Evolutionary conservation across 2,797 vertebrate species (phyloP), one percentile per base, ranked within the genome.

Genomic region (Austrolebias charrua): DNA sequence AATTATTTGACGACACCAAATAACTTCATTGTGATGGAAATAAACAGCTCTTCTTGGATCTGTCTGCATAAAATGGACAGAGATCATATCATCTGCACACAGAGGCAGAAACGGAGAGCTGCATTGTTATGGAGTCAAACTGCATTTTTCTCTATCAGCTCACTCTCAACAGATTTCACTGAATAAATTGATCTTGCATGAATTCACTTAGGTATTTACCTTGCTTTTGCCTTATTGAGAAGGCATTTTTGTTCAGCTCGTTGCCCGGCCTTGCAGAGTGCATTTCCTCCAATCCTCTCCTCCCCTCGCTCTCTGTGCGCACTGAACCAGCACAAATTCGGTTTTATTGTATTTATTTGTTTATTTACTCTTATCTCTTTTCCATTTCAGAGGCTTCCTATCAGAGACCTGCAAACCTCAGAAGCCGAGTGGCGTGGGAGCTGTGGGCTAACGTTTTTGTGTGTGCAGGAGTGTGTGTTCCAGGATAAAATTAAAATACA

Each of bases 1-100:
- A 94, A 93, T 93, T 88, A 93, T 92, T 88, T 92, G 92, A 92
- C 88, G 84, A 84, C 92, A 80, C 82, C 88, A 90, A 91, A 92
- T 89, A 92, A 72, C 90, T 75, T 83, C 50, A 60, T 83, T 82
- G 86, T 91, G 86, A 92, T 73, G 91, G 91, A 94, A 94, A 93
- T 91, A 85, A 88, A 88, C 76, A 61, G 45, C 20, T 31, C 59
- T 45, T 62, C 49, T 57, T 38, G 35, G 65, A 44, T 81, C 80
- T 60, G 55, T 55, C 90, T 86, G 75, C 47, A 46, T 65, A 58
- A 83, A 84, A 83, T 69, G 78, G 78, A 80, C 58, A 80, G 60
- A 73, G 83, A 90, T 90, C 60, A 71, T 91, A 91, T 81, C 90
- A 70, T 38, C 51, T 58, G 42, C 67, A 63, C 70, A 69, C 80